phyloP scores from a whole-genome alignment of 2,797 vertebrate genomes.

The Hephaestus fuliginosus region DNA sequence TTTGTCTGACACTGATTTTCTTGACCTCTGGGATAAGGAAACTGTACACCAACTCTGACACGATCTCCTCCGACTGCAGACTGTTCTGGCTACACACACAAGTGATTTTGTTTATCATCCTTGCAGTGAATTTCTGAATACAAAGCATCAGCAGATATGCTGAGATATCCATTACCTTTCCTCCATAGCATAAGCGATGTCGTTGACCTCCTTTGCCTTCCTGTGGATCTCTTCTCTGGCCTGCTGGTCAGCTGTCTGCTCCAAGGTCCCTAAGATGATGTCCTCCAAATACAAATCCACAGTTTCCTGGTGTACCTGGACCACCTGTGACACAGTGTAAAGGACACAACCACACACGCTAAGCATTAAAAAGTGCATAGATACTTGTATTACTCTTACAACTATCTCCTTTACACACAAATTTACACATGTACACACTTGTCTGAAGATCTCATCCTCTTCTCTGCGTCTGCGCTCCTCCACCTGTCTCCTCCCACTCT shows the following conservation, averaged over 20 bases:
- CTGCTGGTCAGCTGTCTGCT: conserved; percentile 88
- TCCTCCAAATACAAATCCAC: conserved; percentile 94
- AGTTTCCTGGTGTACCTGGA: conserved; percentile 91
- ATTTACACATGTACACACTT: conserved; percentile 75
- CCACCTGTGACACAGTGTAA: conserved; percentile 83
- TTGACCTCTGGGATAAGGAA: conserved; percentile 95
- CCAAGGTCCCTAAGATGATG: conserved; percentile 87
- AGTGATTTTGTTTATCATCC: background rate
- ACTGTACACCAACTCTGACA: conserved; percentile 92
- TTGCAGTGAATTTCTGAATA: background rate
- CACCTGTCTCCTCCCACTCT: conserved; percentile 92
- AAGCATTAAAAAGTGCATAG: background rate
- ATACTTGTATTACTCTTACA: background rate
- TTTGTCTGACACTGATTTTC: conserved; percentile 88
- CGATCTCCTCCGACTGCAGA: conserved; percentile 93
- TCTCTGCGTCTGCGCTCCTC: conserved; percentile 89
- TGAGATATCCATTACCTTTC: conserved; percentile 81
- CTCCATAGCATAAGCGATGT: conserved; percentile 91
- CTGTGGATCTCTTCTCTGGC: conserved; percentile 91
- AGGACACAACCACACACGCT: background rate
- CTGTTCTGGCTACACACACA: conserved; percentile 80
- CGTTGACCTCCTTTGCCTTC: conserved; percentile 89
- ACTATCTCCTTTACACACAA: background rate
- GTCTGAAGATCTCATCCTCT: conserved; percentile 93
- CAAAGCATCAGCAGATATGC: background rate